These are phyloP conservation scores for Drosophila erecta DNA, from an alignment of 1,140 invertebrate species.

Conservation along the genomic window DNA sequence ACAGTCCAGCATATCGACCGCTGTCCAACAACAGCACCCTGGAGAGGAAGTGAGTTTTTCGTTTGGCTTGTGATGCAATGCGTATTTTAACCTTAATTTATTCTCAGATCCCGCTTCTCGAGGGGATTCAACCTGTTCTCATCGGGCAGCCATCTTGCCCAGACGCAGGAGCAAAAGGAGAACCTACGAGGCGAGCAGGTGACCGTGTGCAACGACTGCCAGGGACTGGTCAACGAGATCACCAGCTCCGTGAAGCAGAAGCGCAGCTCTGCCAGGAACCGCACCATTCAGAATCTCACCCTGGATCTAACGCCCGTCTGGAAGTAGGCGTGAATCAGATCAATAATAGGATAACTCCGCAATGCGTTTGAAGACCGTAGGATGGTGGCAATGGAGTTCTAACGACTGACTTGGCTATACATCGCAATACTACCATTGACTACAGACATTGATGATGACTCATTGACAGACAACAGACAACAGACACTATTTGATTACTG, in stretches of 20 bases:
- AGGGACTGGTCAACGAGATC: slow-evolving; percentile 96
- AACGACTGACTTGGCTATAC: slow-evolving; percentile 23
- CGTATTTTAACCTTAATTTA: not conserved
- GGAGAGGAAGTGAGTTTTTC: slow-evolving; percentile 85
- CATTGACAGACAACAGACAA: not conserved
- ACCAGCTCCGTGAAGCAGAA: slow-evolving; percentile 93
- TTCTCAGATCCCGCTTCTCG: slow-evolving; percentile 84
- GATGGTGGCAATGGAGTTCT: slow-evolving; percentile 1
- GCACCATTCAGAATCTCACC: slow-evolving; percentile 91
- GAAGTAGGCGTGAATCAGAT: slow-evolving; percentile 74
- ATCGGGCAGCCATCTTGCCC: slow-evolving; percentile 83
- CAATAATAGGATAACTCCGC: not conserved
- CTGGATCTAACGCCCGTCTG: slow-evolving; percentile 93
- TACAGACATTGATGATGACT: slow-evolving; percentile 9
- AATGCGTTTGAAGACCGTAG: slow-evolving; percentile 26
- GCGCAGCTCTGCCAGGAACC: slow-evolving; percentile 91
- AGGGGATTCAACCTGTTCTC: slow-evolving; percentile 85
- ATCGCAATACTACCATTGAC: slow-evolving; percentile 13
- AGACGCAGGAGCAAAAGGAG: slow-evolving; percentile 85
- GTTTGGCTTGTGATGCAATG: not conserved
- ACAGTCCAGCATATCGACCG: slow-evolving; percentile 82
- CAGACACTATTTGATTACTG: slow-evolving; percentile 30
- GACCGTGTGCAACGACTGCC: slow-evolving; percentile 97
- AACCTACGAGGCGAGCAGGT: slow-evolving; percentile 91
- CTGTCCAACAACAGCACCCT: slow-evolving; percentile 85